Evolutionary conservation across 1,140 invertebrate species (phyloP).

Genomic region (Zaprionus vittiger): DNA sequence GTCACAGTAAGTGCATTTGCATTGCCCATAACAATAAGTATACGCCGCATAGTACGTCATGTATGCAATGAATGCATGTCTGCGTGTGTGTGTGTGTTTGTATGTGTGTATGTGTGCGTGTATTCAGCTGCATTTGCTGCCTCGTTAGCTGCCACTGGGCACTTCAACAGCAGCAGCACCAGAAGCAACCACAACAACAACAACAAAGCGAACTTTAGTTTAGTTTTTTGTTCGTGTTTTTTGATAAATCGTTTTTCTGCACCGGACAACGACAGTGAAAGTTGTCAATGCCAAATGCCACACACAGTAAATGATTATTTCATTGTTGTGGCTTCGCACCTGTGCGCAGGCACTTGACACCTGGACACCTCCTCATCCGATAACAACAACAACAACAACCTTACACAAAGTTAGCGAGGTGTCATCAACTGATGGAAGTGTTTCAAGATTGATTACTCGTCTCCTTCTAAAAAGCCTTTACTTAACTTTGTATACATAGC

Average conservation of each 20-base stretch:
- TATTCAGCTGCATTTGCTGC: slow-evolving; percentile 32
- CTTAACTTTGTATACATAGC: not conserved
- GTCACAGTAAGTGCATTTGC: slow-evolving; percentile 64
- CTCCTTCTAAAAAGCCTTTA: not conserved
- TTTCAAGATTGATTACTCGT: not conserved
- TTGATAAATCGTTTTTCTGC: slow-evolving; percentile 18
- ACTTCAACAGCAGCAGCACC: slow-evolving; percentile 13
- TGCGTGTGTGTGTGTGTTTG: not conserved
- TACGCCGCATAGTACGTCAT: slow-evolving; percentile 42
- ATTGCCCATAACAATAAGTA: slow-evolving; percentile 55
- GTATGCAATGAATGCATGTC: slow-evolving; percentile 10
- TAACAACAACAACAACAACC: not conserved
- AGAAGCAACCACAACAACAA: slow-evolving; percentile 5
- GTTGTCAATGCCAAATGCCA: slow-evolving; percentile 46
- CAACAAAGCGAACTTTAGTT: slow-evolving; percentile 3
- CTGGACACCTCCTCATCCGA: not conserved
- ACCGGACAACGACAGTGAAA: slow-evolving; percentile 34
- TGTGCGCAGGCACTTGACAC: not conserved
- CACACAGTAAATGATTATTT: slow-evolving; percentile 38
- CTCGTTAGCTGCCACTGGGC: slow-evolving; percentile 32
- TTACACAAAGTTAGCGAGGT: not conserved
- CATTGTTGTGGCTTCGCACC: slow-evolving; percentile 39
- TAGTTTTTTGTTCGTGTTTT: slow-evolving; percentile 12
- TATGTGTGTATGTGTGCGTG: not conserved
- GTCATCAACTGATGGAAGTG: not conserved